These are phyloP conservation scores for Nudaria mundana DNA, from an alignment of 2,888 invertebrate species.

Conservation along the genomic window DNA sequence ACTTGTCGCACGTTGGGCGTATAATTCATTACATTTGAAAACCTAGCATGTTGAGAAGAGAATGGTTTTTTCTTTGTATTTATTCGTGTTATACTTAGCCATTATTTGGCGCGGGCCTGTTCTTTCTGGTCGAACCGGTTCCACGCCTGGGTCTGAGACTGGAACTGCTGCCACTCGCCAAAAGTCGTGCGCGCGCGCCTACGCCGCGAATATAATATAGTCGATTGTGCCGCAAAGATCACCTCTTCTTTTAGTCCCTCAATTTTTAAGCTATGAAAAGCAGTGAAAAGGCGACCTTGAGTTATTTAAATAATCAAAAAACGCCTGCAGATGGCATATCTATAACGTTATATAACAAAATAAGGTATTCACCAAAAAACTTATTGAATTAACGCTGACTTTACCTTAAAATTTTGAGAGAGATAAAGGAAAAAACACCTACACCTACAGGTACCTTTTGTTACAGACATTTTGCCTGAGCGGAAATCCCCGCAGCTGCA, in stretches of 20 bases:
- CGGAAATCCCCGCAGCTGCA: no score
- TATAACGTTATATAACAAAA: no score
- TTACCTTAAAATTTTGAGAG: no score
- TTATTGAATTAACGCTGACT: no score
- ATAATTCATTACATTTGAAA: constrained; percentile 29
- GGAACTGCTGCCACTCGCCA: constrained; percentile 73
- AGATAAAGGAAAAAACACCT: no score
- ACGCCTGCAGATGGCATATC: constrained; percentile 42
- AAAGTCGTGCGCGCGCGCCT: constrained; percentile 65
- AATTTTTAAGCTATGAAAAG: no score
- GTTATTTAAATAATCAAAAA: constrained; percentile 17
- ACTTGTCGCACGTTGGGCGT: constrained; percentile 34
- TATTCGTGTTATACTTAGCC: constrained; percentile 41
- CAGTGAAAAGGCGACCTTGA: constrained; percentile 20
- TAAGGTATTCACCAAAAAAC: no score
- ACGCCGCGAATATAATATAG: constrained; percentile 57
- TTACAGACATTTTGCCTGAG: no score
- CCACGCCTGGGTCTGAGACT: constrained; percentile 62
- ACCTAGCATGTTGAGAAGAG: constrained; percentile 41
- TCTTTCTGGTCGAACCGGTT: constrained; percentile 78
- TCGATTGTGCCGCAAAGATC: constrained; percentile 26
- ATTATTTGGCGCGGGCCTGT: constrained; percentile 64
- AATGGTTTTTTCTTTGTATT: constrained; percentile 44
- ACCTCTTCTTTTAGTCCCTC: no score
- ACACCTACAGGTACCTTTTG: no score